Conservation (phyloP, 2,113 vertebrate species). For the Chiloscyllium plagiosum region DNA sequence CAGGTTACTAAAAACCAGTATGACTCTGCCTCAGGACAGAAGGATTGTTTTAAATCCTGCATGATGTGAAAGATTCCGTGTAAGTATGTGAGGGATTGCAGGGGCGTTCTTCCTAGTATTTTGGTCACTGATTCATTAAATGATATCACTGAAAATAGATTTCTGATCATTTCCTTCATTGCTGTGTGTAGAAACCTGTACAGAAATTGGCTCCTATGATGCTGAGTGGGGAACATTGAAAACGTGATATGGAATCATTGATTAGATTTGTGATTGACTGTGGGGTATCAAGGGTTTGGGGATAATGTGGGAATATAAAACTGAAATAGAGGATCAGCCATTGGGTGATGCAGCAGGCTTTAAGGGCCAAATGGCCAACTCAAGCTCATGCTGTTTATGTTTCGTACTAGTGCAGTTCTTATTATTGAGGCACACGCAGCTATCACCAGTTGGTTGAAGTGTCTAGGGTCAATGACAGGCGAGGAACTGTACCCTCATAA, state of each 20-base stretch:
- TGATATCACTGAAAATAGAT: background rate
- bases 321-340: background rate
- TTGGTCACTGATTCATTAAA: background rate
- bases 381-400: background rate
- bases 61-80: background rate
- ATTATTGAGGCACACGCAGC: background rate
- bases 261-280: no score
- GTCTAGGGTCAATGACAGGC: no score
- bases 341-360: background rate
- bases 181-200: background rate
- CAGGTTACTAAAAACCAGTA: no score
- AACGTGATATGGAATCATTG: background rate
- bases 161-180: background rate
- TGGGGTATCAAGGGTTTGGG: background rate
- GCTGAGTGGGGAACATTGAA: background rate
- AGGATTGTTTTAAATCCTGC: background rate
- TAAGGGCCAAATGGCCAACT: background rate
- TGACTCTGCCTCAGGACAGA: background rate
- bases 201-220: background rate
- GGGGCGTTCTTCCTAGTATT: background rate
- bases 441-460: background rate
- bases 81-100: background rate
- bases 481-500: background rate
- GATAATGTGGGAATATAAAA: background rate
- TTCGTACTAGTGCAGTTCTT: background rate